Evolutionary conservation across 2,797 vertebrate genomes (phyloP), one percentile per base, ranked within the genome.

Genomic region (Muraenolepis orangiensis): DNA sequence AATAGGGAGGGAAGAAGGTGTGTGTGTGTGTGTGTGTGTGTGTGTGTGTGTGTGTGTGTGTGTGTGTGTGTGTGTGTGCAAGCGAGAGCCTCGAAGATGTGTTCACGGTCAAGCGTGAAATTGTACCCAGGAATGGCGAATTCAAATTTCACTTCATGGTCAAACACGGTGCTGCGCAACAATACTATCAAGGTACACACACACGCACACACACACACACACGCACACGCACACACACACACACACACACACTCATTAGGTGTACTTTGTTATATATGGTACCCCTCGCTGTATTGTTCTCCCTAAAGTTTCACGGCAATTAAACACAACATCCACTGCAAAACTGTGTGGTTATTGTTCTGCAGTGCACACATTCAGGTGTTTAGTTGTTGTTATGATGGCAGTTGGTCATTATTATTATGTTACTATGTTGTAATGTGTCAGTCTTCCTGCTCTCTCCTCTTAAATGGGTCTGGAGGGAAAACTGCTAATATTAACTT

Each of bases 391-490:
- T 78, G 74, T 75, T 80, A 73, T 76, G 72, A 78, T 67, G 18
- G 12, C 73, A 73, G 72, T 81, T 70, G 80, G 76, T 83, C 61
- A 78, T 66, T 75, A 34, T 75, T 71, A 75, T n/a, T n/a, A n/a
- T n/a, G n/a, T n/a, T n/a, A n/a, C n/a, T n/a, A n/a, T n/a, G n/a
- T n/a, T n/a, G n/a, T n/a, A n/a, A n/a, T 76, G 67, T 78, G 31
- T 57, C 57, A 40, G 70, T 36, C 61, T 75, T 42, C 31, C 20
- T 66, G 74, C 78, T 42, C 79, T 74, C 38, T 78, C 51, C 66
- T 78, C 68, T 78, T 72, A 80, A 81, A 84, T 66, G 57, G 69
- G 75, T 29, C 79, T 78, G 68, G 4, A 72, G 81, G 80, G 82
- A 81, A 51, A 42, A 6, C 11, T 71, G 57, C 80, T 66, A 74